phyloP scores from a whole-genome alignment of 2,888 invertebrate species.

The Saturnia japonica region DNA sequence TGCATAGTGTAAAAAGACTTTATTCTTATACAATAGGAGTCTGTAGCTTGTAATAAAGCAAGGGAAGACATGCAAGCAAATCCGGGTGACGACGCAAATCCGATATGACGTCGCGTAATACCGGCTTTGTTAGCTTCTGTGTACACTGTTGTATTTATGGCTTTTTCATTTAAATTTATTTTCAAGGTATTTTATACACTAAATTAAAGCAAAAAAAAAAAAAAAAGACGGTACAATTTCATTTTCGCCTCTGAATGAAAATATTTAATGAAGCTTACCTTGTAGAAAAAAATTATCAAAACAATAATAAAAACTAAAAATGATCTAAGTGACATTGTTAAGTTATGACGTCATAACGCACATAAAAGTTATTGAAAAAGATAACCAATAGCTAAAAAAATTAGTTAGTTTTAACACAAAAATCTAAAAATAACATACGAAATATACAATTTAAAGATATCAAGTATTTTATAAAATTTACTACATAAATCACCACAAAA shows the following conservation, averaged over 20 bases:
- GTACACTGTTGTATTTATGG: slow-evolving; percentile 22
- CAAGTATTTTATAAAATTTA: neutral
- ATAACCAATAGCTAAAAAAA: too few species aligned
- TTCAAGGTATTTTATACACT: neutral
- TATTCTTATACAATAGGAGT: slow-evolving; percentile 39
- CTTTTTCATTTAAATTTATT: neutral
- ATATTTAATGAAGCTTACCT: neutral
- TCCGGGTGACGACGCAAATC: slow-evolving; percentile 46
- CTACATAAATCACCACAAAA: neutral
- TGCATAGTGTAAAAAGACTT: slow-evolving; percentile 23
- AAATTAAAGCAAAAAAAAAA: neutral
- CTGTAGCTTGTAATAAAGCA: slow-evolving; percentile 45
- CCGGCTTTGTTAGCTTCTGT: slow-evolving; percentile 30
- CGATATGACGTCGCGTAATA: slow-evolving; percentile 43
- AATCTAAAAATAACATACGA: too few species aligned
- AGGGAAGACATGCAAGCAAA: slow-evolving; percentile 42
- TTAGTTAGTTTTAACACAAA: too few species aligned
- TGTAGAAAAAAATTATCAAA: neutral
- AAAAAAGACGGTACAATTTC: neutral
- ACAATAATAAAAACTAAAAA: neutral
- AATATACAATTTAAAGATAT: too few species aligned
- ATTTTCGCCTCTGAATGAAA: neutral
- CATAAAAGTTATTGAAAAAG: too few species aligned
- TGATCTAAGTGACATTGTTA: too few species aligned
- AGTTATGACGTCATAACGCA: too few species aligned